Percentiles rank a stretch among this genome's conserved stretches.
These are phyloP conservation scores for Onychomys arenicola DNA, from an alignment of 2,797 vertebrate species.

Conservation along the genomic window DNA sequence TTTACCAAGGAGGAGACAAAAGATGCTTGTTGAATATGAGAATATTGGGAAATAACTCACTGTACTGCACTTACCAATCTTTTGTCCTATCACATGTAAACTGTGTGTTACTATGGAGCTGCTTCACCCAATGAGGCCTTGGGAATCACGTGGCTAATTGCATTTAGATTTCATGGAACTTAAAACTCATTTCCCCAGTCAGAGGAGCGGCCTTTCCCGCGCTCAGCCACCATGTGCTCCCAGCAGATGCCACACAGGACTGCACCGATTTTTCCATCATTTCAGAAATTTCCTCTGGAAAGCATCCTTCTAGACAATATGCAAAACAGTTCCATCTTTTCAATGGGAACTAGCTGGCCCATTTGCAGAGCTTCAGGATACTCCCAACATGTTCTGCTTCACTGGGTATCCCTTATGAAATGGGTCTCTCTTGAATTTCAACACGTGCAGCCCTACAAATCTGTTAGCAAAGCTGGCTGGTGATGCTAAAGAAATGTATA, in stretches of 20 bases:
- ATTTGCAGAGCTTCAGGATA: constrained; percentile 39
- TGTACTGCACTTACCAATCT: neutral
- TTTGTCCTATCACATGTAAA: neutral
- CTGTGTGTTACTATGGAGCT: neutral
- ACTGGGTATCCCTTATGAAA: constrained; percentile 56
- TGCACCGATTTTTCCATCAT: neutral
- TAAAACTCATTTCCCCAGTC: constrained; percentile 28
- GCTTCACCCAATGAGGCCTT: neutral
- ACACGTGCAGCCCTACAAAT: constrained; percentile 49
- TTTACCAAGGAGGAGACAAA: constrained; percentile 28
- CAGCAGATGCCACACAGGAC: neutral
- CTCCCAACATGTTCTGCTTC: constrained; percentile 1
- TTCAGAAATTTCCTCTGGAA: neutral
- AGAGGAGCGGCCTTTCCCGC: neutral
- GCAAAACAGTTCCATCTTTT: constrained; percentile 7
- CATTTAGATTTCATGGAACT: neutral
- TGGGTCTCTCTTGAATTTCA: constrained; percentile 58
- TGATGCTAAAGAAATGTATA: constrained; percentile 67
- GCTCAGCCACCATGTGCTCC: neutral
- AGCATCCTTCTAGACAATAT: neutral
- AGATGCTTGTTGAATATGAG: neutral
- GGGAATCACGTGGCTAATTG: neutral
- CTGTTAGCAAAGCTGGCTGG: constrained; percentile 72
- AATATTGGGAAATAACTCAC: neutral
- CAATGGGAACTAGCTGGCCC: constrained; percentile 27